Evolutionary conservation across 2,113 vertebrate genomes (phyloP), one percentile per base, ranked within the genome.

Genomic region (Xiphophorus couchianus): DNA sequence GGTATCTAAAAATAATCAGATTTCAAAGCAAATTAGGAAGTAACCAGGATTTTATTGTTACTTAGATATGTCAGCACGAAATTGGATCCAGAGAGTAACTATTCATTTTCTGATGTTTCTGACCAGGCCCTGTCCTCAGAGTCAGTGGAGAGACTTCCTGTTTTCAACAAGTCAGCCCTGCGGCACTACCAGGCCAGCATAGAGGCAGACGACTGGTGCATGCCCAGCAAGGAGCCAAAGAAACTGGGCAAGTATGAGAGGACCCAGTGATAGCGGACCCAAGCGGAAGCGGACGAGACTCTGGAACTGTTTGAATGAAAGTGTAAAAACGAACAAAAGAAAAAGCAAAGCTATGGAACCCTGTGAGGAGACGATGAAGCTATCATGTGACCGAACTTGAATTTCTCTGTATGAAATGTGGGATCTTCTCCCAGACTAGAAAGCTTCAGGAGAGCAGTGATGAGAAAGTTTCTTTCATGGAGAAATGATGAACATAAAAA

Each of bases 181-280:
- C 96, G 97, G 88, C 98, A 97, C 90, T 99, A 99, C 90, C 97
- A 96, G 72, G 74, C 92, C 30, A 94, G 84, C 84, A 94, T 69
- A 0, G 98, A 98, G 86, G 97, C 98, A 0, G 98, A 97, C 11
- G 98, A 99, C 90, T 99, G 98, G 98, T 98, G 97, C 84, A 93
- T 98, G 80, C 98, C 98, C 65, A 98, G 97, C 86, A 98, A 87
- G 86, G 97, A 94, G 31, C 96, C 97, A 74, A 98, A 91, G 91
- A 95, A 96, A 44, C 11, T 97, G 60, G 92, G 95, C 31, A 96
- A 95, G 82, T 90, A 92, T 65, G 95, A 94, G 61, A 86, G 84
- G 68, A 91, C 85, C 3, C 27, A 79, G 63, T 96, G 90, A 95
- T 77, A 77, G 4, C 10, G 86, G 60, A 75, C 35, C n/a, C 22